Conservation (phyloP, 2,113 vertebrate genomes). For the Fulmarus glacialis region DNA sequence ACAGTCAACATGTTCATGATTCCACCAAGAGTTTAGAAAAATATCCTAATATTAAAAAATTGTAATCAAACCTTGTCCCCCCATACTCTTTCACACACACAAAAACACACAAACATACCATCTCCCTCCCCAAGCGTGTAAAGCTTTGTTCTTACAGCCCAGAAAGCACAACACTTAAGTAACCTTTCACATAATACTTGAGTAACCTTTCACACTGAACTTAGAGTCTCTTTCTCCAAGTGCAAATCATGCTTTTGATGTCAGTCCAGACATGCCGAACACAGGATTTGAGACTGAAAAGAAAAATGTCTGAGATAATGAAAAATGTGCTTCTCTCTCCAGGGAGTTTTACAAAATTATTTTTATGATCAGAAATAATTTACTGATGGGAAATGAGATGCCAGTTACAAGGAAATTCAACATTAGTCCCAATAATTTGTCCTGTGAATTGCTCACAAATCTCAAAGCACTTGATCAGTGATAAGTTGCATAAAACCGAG, state of each 20-base stretch:
- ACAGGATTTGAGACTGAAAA: not conserved
- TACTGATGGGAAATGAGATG: slow-evolving; percentile 1
- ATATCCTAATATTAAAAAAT: not conserved
- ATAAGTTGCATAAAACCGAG: not conserved
- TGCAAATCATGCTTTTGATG: not conserved
- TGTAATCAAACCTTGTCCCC: not conserved
- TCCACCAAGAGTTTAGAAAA: not conserved
- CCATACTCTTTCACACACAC: not conserved
- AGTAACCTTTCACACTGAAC: not conserved
- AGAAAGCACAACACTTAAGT: not conserved
- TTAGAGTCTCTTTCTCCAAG: not conserved
- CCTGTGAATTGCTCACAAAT: not conserved
- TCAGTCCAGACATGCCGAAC: not conserved
- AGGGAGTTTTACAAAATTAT: not conserved
- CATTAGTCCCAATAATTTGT: not conserved
- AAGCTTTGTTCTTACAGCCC: not conserved
- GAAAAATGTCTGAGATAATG: not conserved
- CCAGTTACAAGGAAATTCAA: not conserved
- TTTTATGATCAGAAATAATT: slow-evolving; percentile 10
- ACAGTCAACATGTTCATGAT: not conserved
- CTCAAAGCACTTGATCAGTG: not conserved
- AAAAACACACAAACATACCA: not conserved
- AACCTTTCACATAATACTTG: not conserved
- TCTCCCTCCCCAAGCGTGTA: not conserved
- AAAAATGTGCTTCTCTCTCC: not conserved